Evolutionary conservation across 2,113 vertebrate species (phyloP).

Genomic region (Pagrus major): DNA sequence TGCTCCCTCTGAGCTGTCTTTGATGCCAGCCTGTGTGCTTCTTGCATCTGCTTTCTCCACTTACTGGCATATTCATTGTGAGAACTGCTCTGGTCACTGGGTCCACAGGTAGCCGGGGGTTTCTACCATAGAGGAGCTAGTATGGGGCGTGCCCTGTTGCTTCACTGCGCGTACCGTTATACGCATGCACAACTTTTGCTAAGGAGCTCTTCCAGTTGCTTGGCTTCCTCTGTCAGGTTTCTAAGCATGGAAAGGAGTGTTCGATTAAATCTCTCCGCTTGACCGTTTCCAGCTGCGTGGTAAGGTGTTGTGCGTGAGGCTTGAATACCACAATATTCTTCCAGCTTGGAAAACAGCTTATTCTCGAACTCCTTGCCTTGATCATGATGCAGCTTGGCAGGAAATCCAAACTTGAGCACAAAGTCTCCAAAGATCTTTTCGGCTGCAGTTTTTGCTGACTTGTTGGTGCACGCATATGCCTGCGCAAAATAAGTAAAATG

Average conservation of each 20-base stretch:
- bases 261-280: neutral
- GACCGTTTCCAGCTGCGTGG: neutral
- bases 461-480: constrained; percentile 8
- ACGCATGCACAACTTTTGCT: too few relatives aligned
- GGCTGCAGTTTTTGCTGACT: neutral
- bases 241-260: constrained; percentile 1
- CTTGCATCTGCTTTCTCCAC: neutral
- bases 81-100: neutral
- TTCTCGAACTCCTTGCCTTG: constrained; percentile 5
- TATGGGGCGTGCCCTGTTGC: too few relatives aligned
- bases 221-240: neutral
- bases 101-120: neutral
- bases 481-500: neutral
- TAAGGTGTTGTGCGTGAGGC: constrained; percentile 7
- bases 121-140: too few relatives aligned
- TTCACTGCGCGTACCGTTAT: too few relatives aligned
- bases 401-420: neutral
- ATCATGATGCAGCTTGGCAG: neutral
- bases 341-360: neutral
- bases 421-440: constrained; percentile 6
- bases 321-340: neutral
- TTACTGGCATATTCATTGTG: constrained; percentile 17
- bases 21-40: constrained; percentile 1
- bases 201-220: too few relatives aligned
- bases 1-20: neutral